Evolutionary conservation across 2,113 vertebrate genomes (phyloP).

Genomic region (Megaceryle maxima): DNA sequence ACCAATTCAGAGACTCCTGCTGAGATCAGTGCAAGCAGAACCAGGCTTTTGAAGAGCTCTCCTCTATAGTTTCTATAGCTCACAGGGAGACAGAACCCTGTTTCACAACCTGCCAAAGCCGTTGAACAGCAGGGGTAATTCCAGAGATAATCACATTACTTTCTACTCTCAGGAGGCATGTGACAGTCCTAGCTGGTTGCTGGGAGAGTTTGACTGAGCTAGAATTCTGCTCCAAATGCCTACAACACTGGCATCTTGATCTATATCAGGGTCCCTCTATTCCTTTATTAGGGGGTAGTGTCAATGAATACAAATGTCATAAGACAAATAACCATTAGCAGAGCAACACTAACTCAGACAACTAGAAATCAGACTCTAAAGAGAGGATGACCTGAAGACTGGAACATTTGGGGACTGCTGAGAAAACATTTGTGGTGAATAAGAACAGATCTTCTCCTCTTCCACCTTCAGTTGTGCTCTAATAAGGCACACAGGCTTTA

Average conservation of each 20-base stretch:
- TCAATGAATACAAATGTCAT: not conserved
- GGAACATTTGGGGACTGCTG: not conserved
- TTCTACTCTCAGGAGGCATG: not conserved
- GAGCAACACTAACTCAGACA: not conserved
- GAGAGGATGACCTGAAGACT: not conserved
- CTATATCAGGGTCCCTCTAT: not conserved
- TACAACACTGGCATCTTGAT: not conserved
- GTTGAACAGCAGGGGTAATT: not conserved
- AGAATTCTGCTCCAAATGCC: not conserved
- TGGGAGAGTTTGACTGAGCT: not conserved
- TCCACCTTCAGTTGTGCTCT: not conserved
- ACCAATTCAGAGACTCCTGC: slow-evolving; percentile 4
- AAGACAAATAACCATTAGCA: not conserved
- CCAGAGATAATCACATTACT: not conserved
- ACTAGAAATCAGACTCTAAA: not conserved
- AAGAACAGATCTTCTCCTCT: not conserved
- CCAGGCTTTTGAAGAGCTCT: not conserved
- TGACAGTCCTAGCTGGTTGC: not conserved
- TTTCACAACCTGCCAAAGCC: not conserved
- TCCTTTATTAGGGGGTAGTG: not conserved
- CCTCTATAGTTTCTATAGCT: not conserved
- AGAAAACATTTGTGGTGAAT: not conserved
- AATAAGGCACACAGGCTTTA: not conserved
- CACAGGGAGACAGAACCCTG: not conserved
- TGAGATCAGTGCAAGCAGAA: not conserved